Evolutionary conservation across 2,888 invertebrate genomes (phyloP).

Genomic region (Synanthedon andrenaeformis): DNA sequence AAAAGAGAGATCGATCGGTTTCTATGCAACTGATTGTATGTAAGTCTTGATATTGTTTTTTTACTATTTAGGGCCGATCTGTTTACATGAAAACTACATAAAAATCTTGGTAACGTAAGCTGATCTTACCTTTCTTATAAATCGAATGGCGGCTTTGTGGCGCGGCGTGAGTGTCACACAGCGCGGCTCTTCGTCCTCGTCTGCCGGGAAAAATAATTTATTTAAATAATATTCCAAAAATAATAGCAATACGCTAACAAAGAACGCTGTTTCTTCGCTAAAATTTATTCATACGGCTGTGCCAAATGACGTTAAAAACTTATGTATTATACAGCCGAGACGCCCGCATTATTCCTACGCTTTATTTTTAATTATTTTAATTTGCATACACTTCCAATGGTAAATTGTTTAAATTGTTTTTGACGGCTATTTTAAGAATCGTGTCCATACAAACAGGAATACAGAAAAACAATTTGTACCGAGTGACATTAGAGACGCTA

Average conservation of each 20-base stretch:
- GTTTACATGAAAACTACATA: neutral
- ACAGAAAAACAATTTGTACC: too few relatives aligned
- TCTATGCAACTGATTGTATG: too few relatives aligned
- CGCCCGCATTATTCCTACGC: too few relatives aligned
- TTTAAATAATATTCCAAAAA: neutral
- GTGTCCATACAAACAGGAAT: too few relatives aligned
- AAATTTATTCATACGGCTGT: neutral
- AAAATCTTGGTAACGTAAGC: neutral
- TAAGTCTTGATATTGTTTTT: neutral
- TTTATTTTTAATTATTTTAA: too few relatives aligned
- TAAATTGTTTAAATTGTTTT: too few relatives aligned
- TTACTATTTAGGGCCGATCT: neutral
- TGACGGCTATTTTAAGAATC: too few relatives aligned
- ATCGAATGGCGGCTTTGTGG: conserved; percentile 91
- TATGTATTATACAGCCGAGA: too few relatives aligned
- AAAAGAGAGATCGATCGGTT: too few relatives aligned
- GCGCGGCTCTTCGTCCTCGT: conserved; percentile 85
- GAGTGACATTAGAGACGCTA: too few relatives aligned
- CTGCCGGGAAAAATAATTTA: conserved; percentile 19
- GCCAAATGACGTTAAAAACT: neutral
- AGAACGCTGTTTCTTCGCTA: neutral
- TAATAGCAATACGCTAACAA: neutral
- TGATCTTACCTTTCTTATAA: conserved; percentile 85
- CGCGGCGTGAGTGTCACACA: conserved; percentile 82
- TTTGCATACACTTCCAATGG: too few relatives aligned